Evolutionary conservation across 2,797 vertebrate species (phyloP), one percentile per base, ranked within the genome.

Genomic region (Gymnodraco acuticeps): DNA sequence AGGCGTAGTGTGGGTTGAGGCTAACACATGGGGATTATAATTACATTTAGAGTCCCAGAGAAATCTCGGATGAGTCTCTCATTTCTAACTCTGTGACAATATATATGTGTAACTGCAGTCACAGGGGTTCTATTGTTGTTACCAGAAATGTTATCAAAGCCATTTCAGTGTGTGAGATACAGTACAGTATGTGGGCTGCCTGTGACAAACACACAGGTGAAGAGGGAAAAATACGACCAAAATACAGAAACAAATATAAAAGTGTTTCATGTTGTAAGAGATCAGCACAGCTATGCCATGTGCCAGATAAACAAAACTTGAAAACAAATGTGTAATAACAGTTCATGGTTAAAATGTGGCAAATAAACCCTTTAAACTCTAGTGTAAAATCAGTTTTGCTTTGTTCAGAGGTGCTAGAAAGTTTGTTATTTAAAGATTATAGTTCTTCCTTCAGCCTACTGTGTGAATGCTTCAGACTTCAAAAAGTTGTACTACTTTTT

Each of bases 61-160:
- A 51, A 73, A 19, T 51, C 62, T 61, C 20, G 33, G 4, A 55
- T 12, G 59, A 60, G 77, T 63, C 0, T 33, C 70, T 42, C 43
- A 23, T 51, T 53, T 52, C 27, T 45, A 27, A 0, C 52, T 46
- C 10, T 52, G 19, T 52, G 53, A 74, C 53, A 45, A 19, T 58
- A 11, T 43, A 46, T 53, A 41, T 7, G 64, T 50, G 54, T 1
- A 38, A 47, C 61, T 65, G 71, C 13, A 62, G 70, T 64, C 10
- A 50, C 68, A 19, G 11, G 50, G 69, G 69, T 58, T 60, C 78
- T 6, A 47, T 43, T 61, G 66, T 43, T 64, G 62, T 70, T 61
- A 60, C 17, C 19, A n/a, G 27, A 5, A 73, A 73, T 64, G 67
- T 31, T 73, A 84, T 84, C 66, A 59, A 63, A 66, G 80, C 53